Base-by-base conservation (phyloP, 2,888 invertebrate species). In the Diogma glabrata region DNA sequence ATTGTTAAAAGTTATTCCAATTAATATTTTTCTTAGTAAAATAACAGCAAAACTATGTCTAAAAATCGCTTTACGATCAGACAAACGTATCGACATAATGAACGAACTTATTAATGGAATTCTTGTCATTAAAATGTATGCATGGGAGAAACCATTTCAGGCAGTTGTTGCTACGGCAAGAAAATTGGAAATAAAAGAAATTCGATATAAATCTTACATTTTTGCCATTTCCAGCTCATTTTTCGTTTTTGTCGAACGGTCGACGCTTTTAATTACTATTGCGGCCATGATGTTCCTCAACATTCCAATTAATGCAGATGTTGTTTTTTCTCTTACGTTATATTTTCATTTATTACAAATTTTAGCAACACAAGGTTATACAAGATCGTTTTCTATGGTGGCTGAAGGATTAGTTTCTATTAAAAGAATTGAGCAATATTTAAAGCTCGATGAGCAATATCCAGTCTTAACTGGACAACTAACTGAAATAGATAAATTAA, bases 91-190 rank as follows among this genome's bases (percentile, higher is more conserved):
- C 1, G 74, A 81, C 24, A 65, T 87, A 12, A 87, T 87, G 86
- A 84, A 83, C 60, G 88, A 84, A 64, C 78, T 83, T 45, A 75
- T 84, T 33, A 73, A 74, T 1, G 82, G 80, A 0, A 81, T 83
- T 57, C 72, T 87, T 74, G 87, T 91, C 3, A 86, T 93, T 57
- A 93, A 93, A 73, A 90, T 92, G 88, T 92, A 91, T 64, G 86
- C 89, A 2, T 93, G 92, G 84, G 92, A 93, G 65, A 82, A 81
- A 58, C 85, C 89, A 0, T 91, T 92, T 63, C 81, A 86, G 54
- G 77, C 82, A 55, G 77, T 92, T n/a, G 84, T 95, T 3, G 79
- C 81, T 8, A 66, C 78, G 49, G 84, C 88, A 2, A 72, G 94
- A 61, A 78, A 78, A 71, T 81, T 77, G 59, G 84, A 80, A 60